Percentiles rank a stretch among this genome's conserved stretches.
These are phyloP conservation scores for Pantherophis alleghaniensis DNA, from an alignment of 2,797 vertebrate species.

Conservation along the genomic window DNA sequence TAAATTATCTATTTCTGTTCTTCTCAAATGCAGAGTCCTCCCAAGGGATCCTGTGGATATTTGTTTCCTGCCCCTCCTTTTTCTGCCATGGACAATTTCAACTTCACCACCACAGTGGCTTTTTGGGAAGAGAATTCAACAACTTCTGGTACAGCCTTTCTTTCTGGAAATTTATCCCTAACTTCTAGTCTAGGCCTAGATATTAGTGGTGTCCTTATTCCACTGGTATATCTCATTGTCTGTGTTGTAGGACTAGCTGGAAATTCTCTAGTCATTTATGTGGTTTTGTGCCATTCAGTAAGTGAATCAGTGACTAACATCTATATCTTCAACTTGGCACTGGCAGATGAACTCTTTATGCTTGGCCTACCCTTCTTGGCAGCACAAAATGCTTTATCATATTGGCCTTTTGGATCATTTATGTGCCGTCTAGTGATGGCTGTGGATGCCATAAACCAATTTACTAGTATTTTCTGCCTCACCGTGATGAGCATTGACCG, in stretches of 20 bases:
- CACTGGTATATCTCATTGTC: constrained; percentile 87
- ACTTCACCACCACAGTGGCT: constrained; percentile 16
- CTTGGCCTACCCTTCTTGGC: constrained; percentile 92
- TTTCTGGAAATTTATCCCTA: constrained; percentile 54
- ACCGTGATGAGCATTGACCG: constrained; percentile 96
- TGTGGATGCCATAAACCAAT: constrained; percentile 93
- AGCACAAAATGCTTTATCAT: constrained; percentile 92
- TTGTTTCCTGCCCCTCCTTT: neutral
- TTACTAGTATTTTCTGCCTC: constrained; percentile 96
- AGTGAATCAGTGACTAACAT: constrained; percentile 93
- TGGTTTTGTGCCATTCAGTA: constrained; percentile 87
- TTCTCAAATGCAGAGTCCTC: constrained; percentile 51
- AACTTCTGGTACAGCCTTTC: constrained; percentile 51
- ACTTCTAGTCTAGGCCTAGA: constrained; percentile 57
- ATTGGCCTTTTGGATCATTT: constrained; percentile 95
- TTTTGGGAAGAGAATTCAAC: constrained; percentile 64
- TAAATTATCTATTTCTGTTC: constrained; percentile 34
- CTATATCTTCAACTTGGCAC: constrained; percentile 93
- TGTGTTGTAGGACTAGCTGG: constrained; percentile 88
- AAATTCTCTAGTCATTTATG: constrained; percentile 93
- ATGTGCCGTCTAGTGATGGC: constrained; percentile 95
- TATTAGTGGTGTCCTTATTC: constrained; percentile 86
- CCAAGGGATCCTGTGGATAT: constrained; percentile 52
- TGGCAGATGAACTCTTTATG: constrained; percentile 96
- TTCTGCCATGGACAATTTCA: constrained; percentile 68